Evolutionary conservation across 2,113 vertebrate genomes (phyloP), one percentile per base, ranked within the genome.

Genomic region (Scomber scombrus): DNA sequence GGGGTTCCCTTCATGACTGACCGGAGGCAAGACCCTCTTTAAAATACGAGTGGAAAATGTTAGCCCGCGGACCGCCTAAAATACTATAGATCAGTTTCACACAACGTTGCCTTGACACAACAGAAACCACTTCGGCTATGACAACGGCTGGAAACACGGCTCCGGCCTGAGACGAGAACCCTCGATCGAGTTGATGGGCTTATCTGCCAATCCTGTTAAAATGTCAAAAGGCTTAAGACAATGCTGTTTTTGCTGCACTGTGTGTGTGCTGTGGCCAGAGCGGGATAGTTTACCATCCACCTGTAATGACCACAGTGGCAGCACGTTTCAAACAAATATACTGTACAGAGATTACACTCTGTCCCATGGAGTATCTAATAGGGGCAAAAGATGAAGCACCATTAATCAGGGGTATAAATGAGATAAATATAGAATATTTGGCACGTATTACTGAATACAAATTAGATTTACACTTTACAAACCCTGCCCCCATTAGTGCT

Each of bases 171-270:
- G 82, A 82, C 78, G 49, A 81, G 26, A 89, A 86, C 56, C 80
- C 63, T 54, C 71, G 73, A 89, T 78, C 34, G 80, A 86, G 63
- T 72, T 79, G 66, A 82, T 66, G 55, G 49, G 80, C 81, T 91
- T 91, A 89, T 58, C 49, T 7, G 23, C 46, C 84, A 72, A 89
- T 88, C 85, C 81, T 68, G 69, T 84, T 88, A 88, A 92, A 92
- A 91, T 90, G 91, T 90, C 87, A 89, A 82, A 84, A 43, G 78
- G 80, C 75, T 91, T 87, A 71, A 78, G 77, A 82, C 72, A 79
- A 76, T 74, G 29, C 15, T 19, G 68, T 49, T 61, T 1, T 3
- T 61, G 67, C 23, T 21, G 12, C 54, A 16, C 62, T 18, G 43
- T 52, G 51, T 52, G 51, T 51, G 29, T 10, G 2, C 49, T 29